Evolutionary conservation across 2,797 vertebrate genomes (phyloP), one percentile per base, ranked within the genome.

Genomic region (Urosaurus nigricauda): DNA sequence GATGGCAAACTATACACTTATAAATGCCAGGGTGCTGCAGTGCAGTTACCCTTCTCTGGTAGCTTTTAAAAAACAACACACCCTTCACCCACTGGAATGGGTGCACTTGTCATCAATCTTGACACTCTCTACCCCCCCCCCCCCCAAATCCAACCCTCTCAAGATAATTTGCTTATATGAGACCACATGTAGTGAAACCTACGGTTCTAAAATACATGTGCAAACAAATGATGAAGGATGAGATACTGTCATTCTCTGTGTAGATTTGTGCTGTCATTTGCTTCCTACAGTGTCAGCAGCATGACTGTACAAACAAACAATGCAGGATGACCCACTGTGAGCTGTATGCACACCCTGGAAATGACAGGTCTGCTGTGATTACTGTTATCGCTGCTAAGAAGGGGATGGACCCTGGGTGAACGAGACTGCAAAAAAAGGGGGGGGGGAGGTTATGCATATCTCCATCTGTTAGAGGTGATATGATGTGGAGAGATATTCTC

Each of bases 351-450:
- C 40, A 68, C 60, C 7, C 26, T 74, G 5, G 86, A 68, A 91
- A 86, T 73, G 8, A 19, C 70, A 58, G 40, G 37, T 86, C 65
- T 89, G 68, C 37, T 85, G 4, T 13, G 7, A 82, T 87, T 77
- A 87, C 8, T 19, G 7, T 24, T 75, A 47, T 60, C 70, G 17
- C 21, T 7, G 24, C 17, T 60, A 56, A 32, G 84, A 80, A 87
- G 56, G n/a, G 3, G 12, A 5, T n/a, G 84, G 83, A 47, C n/a
- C 2, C 11, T 6, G 68, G 19, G 32, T 21, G 89, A 87, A 88
- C 19, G 65, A 0, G 0, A 0, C 16, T 63, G 1, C 3, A 32
- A 9, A 53, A 17, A 35, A 53, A 12, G 14, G 40, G 0, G 37
- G 7, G 12, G n/a, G n/a, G n/a, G n/a, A n/a, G n/a, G n/a, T n/a